phyloP scores from a whole-genome alignment of 2,797 vertebrate genomes.

The Todus mexicanus region DNA sequence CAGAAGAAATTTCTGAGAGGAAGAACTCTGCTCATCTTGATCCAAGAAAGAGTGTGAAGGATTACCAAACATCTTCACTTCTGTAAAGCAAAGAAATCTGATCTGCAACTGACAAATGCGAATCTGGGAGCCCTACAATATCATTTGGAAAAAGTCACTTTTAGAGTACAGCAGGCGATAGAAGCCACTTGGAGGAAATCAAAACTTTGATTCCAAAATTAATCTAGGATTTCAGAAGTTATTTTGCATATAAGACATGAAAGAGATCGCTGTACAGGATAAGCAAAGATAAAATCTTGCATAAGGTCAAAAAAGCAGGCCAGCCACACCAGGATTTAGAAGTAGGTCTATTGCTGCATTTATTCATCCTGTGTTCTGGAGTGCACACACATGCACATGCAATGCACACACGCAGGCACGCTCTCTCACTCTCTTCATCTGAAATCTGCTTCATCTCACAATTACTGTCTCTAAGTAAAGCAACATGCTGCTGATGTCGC shows the following conservation, averaged over 20 bases:
- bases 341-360: not conserved
- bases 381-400: fast-evolving
- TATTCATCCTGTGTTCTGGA: not conserved
- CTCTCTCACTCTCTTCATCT: not conserved
- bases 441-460: not conserved
- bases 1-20: not conserved
- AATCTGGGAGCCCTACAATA: not conserved
- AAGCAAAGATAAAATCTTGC: not conserved
- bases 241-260: not conserved
- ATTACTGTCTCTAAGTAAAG: not conserved
- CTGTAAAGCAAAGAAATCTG: not conserved
- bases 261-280: not conserved
- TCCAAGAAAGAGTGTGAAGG: not conserved
- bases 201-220: not conserved
- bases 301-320: not conserved
- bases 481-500: not conserved
- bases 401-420: fast-evolving
- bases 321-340: not conserved
- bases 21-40: not conserved
- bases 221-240: not conserved
- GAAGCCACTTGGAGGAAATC: not conserved
- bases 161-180: not conserved
- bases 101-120: not conserved
- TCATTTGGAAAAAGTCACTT: not conserved
- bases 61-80: not conserved